A percentile compares a stretch with the other conserved stretches of the same genome.
These are phyloP conservation scores for Calyptomena viridis DNA, from an alignment of 2,113 vertebrate species.

Conservation along the genomic window DNA sequence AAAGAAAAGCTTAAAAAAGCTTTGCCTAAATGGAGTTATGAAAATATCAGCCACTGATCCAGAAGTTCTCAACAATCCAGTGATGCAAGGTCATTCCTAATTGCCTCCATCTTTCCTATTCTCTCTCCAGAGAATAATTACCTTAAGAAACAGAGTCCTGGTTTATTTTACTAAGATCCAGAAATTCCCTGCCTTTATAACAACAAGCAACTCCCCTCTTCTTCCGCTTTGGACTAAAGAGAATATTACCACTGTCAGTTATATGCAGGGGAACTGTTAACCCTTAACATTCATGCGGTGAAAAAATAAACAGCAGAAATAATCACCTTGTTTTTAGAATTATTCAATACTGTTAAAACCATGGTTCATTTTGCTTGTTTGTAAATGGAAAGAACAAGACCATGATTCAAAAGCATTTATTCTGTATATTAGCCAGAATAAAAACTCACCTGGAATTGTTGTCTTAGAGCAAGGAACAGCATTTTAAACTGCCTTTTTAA, in stretches of 20 bases:
- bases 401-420: neutral
- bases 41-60: slow-evolving; percentile 76
- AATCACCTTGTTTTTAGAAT: neutral
- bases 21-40: slow-evolving; percentile 66
- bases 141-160: slow-evolving; percentile 77
- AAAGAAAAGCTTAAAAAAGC: slow-evolving; percentile 52
- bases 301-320: slow-evolving; percentile 40
- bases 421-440: neutral
- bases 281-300: neutral
- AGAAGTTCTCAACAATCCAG: slow-evolving; percentile 73
- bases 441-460: neutral
- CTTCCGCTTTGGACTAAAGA: slow-evolving; percentile 67
- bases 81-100: slow-evolving; percentile 74
- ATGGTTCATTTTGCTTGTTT: neutral
- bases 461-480: neutral
- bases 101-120: slow-evolving; percentile 78
- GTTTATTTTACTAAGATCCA: slow-evolving; percentile 81
- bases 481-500: neutral
- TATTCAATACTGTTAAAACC: neutral
- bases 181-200: slow-evolving; percentile 71
- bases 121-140: slow-evolving; percentile 79
- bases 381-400: neutral
- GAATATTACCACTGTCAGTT: slow-evolving; percentile 58
- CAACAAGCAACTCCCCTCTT: slow-evolving; percentile 67
- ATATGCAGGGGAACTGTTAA: slow-evolving; percentile 25